Conservation (phyloP, 35 echinoderm and acorn worm genomes). For the Heliocidaris tuberculata region DNA sequence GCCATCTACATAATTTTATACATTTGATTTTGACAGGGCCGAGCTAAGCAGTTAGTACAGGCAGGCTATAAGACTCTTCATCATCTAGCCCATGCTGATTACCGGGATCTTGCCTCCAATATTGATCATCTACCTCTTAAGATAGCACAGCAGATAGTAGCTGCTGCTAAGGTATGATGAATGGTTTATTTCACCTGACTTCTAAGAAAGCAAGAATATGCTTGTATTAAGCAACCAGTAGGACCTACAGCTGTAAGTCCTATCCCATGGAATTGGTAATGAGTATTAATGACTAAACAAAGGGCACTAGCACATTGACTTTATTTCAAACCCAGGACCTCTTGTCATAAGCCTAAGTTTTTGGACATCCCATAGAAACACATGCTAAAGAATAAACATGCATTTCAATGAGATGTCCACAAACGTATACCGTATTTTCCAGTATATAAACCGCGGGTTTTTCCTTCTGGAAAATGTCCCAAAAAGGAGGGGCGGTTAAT, state of each 20-base stretch:
- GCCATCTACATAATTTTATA: too few relatives aligned
- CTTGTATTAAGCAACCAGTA: background rate
- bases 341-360: too few relatives aligned
- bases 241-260: background rate
- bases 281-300: background rate
- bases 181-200: background rate
- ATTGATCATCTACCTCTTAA: constrained; percentile 78
- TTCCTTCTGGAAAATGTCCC: too few relatives aligned
- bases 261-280: background rate
- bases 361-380: too few relatives aligned
- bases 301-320: too few relatives aligned
- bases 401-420: too few relatives aligned
- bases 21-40: constrained; percentile 51
- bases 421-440: too few relatives aligned
- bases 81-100: constrained; percentile 79
- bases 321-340: too few relatives aligned
- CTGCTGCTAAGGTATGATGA: constrained; percentile 81
- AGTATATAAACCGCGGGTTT: too few relatives aligned
- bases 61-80: constrained; percentile 85
- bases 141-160: constrained; percentile 81
- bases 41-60: constrained; percentile 78
- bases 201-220: background rate
- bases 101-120: constrained; percentile 47
- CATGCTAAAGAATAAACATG: too few relatives aligned
- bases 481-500: too few relatives aligned